These are phyloP conservation scores for Nesoenas mayeri DNA, from an alignment of 2,113 vertebrate species.

Conservation along the genomic window DNA sequence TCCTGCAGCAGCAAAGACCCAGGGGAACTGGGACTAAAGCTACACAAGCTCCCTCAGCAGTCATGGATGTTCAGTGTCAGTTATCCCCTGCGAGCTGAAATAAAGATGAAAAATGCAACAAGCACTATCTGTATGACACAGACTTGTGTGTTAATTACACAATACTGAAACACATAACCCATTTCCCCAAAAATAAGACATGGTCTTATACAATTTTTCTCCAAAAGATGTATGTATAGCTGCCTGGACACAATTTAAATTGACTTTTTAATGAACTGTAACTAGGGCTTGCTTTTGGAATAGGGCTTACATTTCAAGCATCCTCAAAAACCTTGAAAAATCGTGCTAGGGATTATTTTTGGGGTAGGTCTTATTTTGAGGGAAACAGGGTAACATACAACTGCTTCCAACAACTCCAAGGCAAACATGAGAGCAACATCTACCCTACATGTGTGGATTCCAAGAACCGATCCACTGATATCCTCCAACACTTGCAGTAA, in stretches of 20 bases:
- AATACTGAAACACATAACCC: background rate
- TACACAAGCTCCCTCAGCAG: background rate
- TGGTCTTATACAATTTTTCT: too few species aligned
- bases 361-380: too few species aligned
- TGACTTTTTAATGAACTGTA: too few species aligned
- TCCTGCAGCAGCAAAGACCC: background rate
- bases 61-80: background rate
- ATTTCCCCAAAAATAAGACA: too few species aligned
- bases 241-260: too few species aligned
- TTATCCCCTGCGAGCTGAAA: background rate
- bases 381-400: background rate
- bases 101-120: background rate
- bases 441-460: accelerated
- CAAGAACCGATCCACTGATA: background rate
- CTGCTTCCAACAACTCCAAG: background rate
- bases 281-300: too few species aligned
- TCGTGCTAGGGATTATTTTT: too few species aligned
- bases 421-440: background rate
- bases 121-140: background rate
- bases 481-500: background rate
- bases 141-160: background rate
- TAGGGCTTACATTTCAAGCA: too few species aligned
- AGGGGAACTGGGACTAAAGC: background rate
- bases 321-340: too few species aligned
- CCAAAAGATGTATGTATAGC: too few species aligned